Conservation (phyloP, 2,888 invertebrate genomes). For the Eudasyphora cyanicolor region DNA sequence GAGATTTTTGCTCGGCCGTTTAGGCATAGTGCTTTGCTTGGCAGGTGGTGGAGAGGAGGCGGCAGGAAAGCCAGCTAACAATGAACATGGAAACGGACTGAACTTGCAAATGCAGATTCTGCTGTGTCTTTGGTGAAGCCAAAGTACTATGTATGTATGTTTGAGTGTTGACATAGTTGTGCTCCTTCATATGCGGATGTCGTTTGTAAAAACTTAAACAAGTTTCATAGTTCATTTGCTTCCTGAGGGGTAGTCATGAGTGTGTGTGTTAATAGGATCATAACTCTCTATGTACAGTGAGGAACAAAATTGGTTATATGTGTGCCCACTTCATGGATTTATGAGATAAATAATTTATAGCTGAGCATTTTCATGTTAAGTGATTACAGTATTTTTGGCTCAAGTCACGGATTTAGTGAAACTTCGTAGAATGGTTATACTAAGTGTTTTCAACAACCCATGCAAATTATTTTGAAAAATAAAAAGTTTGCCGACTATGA, state of each 20-base stretch:
- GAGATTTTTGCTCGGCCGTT: neutral
- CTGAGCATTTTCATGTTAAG: too few relatives aligned
- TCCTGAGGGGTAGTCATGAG: neutral
- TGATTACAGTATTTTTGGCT: too few relatives aligned
- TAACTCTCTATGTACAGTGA: too few relatives aligned
- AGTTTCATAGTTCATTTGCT: constrained; percentile 1
- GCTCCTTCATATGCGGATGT: constrained; percentile 12
- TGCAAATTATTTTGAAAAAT: too few relatives aligned
- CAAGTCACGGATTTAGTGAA: too few relatives aligned
- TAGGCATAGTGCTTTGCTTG: neutral
- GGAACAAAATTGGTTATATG: too few relatives aligned
- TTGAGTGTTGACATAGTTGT: neutral
- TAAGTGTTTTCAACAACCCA: too few relatives aligned
- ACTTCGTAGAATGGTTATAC: too few relatives aligned
- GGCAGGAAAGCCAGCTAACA: neutral
- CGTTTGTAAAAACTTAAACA: constrained; percentile 4
- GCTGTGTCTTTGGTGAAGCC: neutral
- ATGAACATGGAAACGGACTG: constrained; percentile 10
- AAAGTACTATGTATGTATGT: neutral
- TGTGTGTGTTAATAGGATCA: neutral
- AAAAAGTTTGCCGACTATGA: too few relatives aligned
- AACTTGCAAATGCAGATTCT: neutral
- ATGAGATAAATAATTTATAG: too few relatives aligned
- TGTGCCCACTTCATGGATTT: too few relatives aligned
- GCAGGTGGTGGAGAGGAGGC: neutral